Base-by-base conservation (phyloP, 2,113 vertebrate genomes). In the Grammomys surdaster region DNA sequence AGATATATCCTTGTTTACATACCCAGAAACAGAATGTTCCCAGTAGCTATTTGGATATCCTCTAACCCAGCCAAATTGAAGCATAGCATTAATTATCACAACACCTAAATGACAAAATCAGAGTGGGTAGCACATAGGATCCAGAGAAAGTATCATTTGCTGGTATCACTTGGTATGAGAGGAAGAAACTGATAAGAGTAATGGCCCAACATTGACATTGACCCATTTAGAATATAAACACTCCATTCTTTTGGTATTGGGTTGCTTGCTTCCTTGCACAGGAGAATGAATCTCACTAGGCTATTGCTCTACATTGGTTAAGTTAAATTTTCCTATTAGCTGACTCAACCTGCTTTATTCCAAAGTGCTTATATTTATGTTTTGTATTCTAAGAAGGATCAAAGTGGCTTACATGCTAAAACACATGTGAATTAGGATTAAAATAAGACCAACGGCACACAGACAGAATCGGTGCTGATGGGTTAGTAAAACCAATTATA, bases 401-500 rank as follows among this genome's bases (percentile, higher is more conserved):
- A 78, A 77, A 96, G 65, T 86, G 67, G 75, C 40, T 96, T 85
- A 40, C 48, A 65, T 73, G 31, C 80, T 92, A 94, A 95, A 95
- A 93, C 60, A 36, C 60, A 78, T 16, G 22, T 69, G 84, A 95
- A 82, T 92, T 88, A 95, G 36, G 51, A 90, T 48, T 48, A 88
- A 91, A 88, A 78, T 69, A 89, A 48, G 46, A 73, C 56, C 56
- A 93, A 95, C 88, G 31, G 70, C 70, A 90, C 11, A 60, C 77
- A 88, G 46, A 92, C 13, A 88, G 63, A 84, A 40, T 56, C 75
- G 81, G 26, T 5, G 54, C 36, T 88, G 86, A 75, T 86, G 65
- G 88, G 90, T 95, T 93, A 92, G 63, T 87, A 89, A 93, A 94
- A 67, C 95, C 72, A 87, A 95, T 97, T 82, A 92, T 86, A 88